Conservation (phyloP, 2,113 vertebrate species). For the Synchiropus splendidus region DNA sequence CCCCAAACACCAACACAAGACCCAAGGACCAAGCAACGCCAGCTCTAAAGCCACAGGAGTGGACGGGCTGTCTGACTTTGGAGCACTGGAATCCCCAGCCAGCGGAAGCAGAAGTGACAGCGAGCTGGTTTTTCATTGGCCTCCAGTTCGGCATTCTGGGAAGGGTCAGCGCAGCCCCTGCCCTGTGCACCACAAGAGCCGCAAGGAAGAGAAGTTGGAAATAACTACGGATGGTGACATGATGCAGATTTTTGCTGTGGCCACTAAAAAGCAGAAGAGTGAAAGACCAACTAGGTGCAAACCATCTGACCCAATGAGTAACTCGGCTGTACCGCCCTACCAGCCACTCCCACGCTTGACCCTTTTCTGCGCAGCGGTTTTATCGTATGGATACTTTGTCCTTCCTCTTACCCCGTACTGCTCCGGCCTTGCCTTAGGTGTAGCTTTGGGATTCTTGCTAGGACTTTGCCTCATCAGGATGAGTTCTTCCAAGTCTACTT, state of each 20-base stretch:
- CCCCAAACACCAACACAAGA: slow-evolving; percentile 52
- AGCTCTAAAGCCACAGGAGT: slow-evolving; percentile 33
- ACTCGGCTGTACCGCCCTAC: not conserved
- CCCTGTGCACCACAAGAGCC: slow-evolving; percentile 29
- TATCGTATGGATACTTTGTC: slow-evolving; percentile 75
- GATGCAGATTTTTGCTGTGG: slow-evolving; percentile 57
- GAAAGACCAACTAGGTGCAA: not conserved
- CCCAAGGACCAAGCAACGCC: slow-evolving; percentile 13
- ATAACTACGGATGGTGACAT: slow-evolving; percentile 64
- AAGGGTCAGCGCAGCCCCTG: slow-evolving; percentile 25
- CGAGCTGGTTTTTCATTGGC: slow-evolving; percentile 51
- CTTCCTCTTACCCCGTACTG: slow-evolving; percentile 75
- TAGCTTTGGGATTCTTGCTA: slow-evolving; percentile 71
- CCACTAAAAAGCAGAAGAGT: not conserved
- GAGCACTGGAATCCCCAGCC: slow-evolving; percentile 29
- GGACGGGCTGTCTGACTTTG: slow-evolving; percentile 35
- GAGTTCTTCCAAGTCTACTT: slow-evolving; percentile 33
- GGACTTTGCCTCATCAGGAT: slow-evolving; percentile 72
- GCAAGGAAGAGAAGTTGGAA: slow-evolving; percentile 54
- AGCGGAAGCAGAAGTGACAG: slow-evolving; percentile 23
- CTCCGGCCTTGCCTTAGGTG: slow-evolving; percentile 74
- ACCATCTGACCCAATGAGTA: not conserved
- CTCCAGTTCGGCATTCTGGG: slow-evolving; percentile 19
- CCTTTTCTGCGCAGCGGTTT: slow-evolving; percentile 61
- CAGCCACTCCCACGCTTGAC: slow-evolving; percentile 59